Evolutionary conservation across 2,797 vertebrate genomes (phyloP).

Genomic region (Margarornis squamiger): DNA sequence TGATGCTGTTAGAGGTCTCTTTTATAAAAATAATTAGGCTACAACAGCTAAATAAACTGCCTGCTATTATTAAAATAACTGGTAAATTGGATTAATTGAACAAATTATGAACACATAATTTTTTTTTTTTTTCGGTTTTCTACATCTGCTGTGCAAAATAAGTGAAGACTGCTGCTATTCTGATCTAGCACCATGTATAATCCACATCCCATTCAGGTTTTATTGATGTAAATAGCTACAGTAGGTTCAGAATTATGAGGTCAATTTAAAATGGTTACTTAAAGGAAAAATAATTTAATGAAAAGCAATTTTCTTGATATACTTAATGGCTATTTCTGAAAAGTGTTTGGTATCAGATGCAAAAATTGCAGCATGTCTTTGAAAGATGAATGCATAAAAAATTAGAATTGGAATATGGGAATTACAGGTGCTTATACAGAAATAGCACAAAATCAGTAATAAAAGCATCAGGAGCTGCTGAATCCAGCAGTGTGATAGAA

Average conservation of each 20-base stretch:
- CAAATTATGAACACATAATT: neutral
- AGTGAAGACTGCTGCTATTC: neutral
- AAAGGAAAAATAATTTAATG: neutral
- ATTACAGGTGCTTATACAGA: neutral
- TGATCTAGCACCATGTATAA: neutral
- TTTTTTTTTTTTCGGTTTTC: too few relatives aligned
- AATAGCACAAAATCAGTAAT: neutral
- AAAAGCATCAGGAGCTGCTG: neutral
- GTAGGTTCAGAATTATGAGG: neutral
- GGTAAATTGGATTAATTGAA: neutral
- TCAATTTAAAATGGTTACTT: neutral
- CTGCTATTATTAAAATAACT: neutral
- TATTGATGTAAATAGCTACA: neutral
- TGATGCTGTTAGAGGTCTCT: neutral
- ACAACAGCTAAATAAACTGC: neutral
- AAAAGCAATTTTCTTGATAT: neutral
- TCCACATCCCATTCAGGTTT: neutral
- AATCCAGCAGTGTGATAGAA: neutral
- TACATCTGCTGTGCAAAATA: neutral
- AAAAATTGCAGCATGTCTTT: neutral
- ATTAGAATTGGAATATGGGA: neutral
- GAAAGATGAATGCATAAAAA: neutral
- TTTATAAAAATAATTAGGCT: slow-evolving; percentile 10
- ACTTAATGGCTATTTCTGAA: neutral
- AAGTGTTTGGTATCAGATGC: neutral